phyloP scores from a whole-genome alignment of 1,140 invertebrate species.

The Caenorhabditis elegans region DNA sequence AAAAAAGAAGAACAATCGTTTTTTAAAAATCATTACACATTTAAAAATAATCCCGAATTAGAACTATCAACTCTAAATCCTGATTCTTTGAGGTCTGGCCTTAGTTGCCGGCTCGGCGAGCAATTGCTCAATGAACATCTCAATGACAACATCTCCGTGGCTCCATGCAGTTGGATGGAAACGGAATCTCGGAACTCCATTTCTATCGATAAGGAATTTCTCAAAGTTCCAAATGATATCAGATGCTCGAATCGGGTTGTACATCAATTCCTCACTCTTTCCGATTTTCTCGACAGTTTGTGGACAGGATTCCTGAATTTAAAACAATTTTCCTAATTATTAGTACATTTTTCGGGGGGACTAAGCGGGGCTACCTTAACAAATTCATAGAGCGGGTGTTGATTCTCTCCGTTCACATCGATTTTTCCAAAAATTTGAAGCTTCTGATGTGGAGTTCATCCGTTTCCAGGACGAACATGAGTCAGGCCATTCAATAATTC shows the following conservation, averaged over 20 bases:
- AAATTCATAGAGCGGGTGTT: constrained; percentile 68
- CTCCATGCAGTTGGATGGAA: constrained; percentile 64
- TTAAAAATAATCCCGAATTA: no score
- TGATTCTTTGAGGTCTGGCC: no score
- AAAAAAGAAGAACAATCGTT: no score
- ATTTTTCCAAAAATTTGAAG: constrained; percentile 67
- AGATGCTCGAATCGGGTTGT: constrained; percentile 64
- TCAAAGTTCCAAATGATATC: constrained; percentile 70
- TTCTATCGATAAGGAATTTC: constrained; percentile 68
- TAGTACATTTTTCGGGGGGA: no score
- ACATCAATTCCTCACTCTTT: constrained; percentile 59
- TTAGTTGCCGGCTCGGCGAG: constrained; percentile 47
- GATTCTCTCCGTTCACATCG: constrained; percentile 68
- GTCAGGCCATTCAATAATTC: constrained; percentile 65
- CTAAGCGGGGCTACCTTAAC: no score
- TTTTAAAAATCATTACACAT: no score
- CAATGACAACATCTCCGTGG: constrained; percentile 61
- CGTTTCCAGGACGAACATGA: constrained; percentile 68
- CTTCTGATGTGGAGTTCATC: constrained; percentile 67
- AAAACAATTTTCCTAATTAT: no score
- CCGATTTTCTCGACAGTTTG: constrained; percentile 62
- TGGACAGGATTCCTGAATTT: constrained; percentile 60
- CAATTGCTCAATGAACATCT: constrained; percentile 54
- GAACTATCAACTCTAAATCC: no score
- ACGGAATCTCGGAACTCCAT: constrained; percentile 57